These are phyloP conservation scores for Heliconius hortense DNA, from an alignment of 2,888 invertebrate genomes.

Conservation along the genomic window DNA sequence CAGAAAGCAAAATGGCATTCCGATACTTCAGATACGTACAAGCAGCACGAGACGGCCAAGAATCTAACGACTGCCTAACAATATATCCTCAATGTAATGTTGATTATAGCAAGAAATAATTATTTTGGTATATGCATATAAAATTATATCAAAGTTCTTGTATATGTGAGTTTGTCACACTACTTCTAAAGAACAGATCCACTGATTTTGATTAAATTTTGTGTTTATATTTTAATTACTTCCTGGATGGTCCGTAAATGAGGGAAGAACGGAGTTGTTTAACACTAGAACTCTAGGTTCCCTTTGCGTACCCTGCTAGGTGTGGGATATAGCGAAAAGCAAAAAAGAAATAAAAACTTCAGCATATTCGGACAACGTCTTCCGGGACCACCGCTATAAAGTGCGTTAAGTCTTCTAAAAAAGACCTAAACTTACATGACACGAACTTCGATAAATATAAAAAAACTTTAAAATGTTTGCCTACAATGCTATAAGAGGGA, in stretches of 20 bases:
- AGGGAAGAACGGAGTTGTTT: neutral
- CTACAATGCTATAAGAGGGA: too few species aligned
- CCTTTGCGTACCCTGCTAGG: too few species aligned
- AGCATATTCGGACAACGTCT: too few species aligned
- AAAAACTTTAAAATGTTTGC: too few species aligned
- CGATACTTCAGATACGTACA: slow-evolving; percentile 90
- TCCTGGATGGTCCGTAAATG: neutral
- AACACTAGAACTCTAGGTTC: neutral
- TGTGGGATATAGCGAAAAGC: too few species aligned
- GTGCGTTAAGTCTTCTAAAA: neutral
- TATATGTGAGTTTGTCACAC: too few species aligned
- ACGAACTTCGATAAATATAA: too few species aligned
- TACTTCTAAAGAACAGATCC: too few species aligned
- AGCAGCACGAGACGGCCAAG: slow-evolving; percentile 92
- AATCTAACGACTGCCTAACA: slow-evolving; percentile 87
- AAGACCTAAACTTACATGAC: too few species aligned
- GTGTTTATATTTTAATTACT: neutral
- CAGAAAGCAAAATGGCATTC: slow-evolving; percentile 86
- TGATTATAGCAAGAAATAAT: slow-evolving; percentile 81
- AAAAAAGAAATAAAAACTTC: too few species aligned
- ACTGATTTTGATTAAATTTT: too few species aligned
- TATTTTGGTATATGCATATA: neutral
- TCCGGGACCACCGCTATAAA: neutral
- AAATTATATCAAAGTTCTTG: too few species aligned
- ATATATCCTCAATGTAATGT: slow-evolving; percentile 87